phyloP scores from a whole-genome alignment of 2,113 vertebrate genomes.

The Oostethus manadensis region DNA sequence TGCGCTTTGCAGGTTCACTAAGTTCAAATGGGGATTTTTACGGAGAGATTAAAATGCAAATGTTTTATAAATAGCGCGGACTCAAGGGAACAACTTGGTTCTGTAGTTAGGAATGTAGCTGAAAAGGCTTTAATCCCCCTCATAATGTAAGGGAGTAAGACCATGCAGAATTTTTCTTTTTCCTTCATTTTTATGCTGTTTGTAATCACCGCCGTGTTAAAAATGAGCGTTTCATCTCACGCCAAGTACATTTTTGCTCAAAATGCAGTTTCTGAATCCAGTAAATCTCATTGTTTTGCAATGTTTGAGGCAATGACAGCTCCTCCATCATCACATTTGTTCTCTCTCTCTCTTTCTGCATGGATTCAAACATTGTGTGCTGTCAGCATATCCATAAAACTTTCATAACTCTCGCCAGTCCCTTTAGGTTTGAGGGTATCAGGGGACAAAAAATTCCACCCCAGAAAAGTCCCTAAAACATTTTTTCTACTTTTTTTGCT shows the following conservation, averaged over 20 bases:
- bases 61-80: not conserved
- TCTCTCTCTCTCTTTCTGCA: not conserved
- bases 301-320: not conserved
- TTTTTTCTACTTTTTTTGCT: no score
- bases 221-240: conserved; percentile 25
- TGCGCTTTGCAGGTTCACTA: conserved; percentile 1
- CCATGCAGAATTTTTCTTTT: conserved; percentile 29
- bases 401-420: not conserved
- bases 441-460: no score
- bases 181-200: conserved; percentile 19
- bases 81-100: conserved; percentile 23
- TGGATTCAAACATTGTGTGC: no score
- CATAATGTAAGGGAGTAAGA: not conserved
- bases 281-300: conserved; percentile 7
- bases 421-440: no score
- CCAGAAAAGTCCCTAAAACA: no score
- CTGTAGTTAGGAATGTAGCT: conserved; percentile 15
- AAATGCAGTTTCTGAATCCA: conserved; percentile 20
- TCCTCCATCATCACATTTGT: not conserved
- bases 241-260: conserved; percentile 23
- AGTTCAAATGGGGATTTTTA: conserved; percentile 3
- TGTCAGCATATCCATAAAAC: not conserved
- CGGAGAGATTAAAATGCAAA: not conserved
- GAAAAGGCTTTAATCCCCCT: not conserved
- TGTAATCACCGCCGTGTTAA: conserved; percentile 30